Evolutionary conservation across 2,797 vertebrate species (phyloP).

Genomic region (Arctocebus calabarensis): DNA sequence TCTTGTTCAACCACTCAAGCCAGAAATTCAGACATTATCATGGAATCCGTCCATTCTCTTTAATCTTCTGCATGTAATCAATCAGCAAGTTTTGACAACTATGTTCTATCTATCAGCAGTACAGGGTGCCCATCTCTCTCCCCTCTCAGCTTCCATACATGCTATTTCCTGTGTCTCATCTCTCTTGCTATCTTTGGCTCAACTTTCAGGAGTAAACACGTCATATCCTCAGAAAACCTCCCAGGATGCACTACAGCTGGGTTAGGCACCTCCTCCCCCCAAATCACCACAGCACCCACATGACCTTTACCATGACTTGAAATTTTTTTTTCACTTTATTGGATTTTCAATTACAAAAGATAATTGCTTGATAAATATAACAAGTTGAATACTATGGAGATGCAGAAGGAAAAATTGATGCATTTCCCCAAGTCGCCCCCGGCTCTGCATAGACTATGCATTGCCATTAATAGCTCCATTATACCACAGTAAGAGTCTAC

Average conservation of each 20-base stretch:
- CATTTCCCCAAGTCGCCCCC: background rate
- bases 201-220: background rate
- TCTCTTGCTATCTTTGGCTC: background rate
- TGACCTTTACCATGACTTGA: background rate
- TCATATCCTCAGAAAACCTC: background rate
- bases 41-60: background rate
- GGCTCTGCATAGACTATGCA: background rate
- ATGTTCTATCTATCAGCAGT: background rate
- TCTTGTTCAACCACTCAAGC: background rate
- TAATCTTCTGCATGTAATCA: background rate
- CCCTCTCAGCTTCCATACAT: background rate
- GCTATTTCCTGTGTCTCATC: background rate
- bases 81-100: background rate
- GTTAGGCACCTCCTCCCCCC: background rate
- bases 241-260: background rate
- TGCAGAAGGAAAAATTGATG: slow-evolving; percentile 1
- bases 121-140: background rate
- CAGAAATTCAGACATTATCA: background rate
- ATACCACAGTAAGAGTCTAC: background rate
- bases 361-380: slow-evolving; percentile 45
- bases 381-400: background rate
- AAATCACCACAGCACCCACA: background rate
- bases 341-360: slow-evolving; percentile 63
- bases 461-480: slow-evolving; percentile 13
- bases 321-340: background rate